phyloP scores from a whole-genome alignment of 92 coral and sea anemone genomes.

The Siderastrea radians region DNA sequence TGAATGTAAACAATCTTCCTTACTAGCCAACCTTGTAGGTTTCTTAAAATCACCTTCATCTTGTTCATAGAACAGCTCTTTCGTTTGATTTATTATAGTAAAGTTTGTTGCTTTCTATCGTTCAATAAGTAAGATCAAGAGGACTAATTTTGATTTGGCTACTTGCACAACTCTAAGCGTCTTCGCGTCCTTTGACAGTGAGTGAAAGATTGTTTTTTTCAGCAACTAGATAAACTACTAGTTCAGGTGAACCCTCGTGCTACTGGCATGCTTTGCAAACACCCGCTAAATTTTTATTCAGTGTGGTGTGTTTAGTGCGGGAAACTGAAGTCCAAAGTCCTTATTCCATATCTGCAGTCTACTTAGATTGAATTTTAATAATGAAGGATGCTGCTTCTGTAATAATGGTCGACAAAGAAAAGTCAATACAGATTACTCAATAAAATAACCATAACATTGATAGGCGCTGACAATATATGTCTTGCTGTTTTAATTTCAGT shows the following conservation, averaged over 20 bases:
- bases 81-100: no score
- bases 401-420: neutral
- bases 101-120: no score
- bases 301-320: neutral
- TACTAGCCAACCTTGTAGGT: neutral
- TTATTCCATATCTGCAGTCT: neutral
- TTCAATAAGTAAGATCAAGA: no score
- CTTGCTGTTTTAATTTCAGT: no score
- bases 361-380: neutral
- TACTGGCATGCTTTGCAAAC: neutral
- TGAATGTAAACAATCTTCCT: neutral
- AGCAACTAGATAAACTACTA: no score
- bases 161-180: no score
- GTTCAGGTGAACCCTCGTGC: neutral
- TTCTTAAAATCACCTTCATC: no score
- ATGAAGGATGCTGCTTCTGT: neutral
- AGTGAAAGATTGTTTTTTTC: no score
- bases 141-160: no score
- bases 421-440: neutral
- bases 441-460: neutral
- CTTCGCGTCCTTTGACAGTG: no score
- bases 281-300: neutral
- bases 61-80: no score
- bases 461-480: no score
- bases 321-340: neutral